Evolutionary conservation across 1,140 invertebrate species (phyloP), one percentile per base, ranked within the genome.

Genomic region (Musca vetustissima): DNA sequence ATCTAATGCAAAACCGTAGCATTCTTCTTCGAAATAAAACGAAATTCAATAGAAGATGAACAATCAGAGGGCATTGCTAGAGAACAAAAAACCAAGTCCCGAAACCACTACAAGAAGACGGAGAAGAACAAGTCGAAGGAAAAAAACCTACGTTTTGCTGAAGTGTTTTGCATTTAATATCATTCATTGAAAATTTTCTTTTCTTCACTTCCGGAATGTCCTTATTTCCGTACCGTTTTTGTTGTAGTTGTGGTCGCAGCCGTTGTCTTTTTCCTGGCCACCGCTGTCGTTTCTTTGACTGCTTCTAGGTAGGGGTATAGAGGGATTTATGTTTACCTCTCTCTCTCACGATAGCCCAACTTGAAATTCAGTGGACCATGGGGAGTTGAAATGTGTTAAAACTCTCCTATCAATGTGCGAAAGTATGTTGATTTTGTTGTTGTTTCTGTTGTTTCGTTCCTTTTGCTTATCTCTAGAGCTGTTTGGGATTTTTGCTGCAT

Each of bases 91-190:
- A 19, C 24, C 48, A 52, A 52, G 52, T 19, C 43, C 22, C 25
- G 36, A 65, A 65, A 50, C 36, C 6, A 43, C 36, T 11, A 7
- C 36, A 43, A 28, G 8, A 28, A 28, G 28, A n/a, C 9, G 28
- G 4, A 13, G 36, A 43, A 43, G 36, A 43, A 43, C 4, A 32
- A 32, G 28, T 32, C 28, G 28, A 4, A 32, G 28, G 28, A 13
- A 43, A 13, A 43, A 43, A 43, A 43, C 4, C 36, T 43, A 43
- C 36, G 36, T 43, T 43, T 43, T 43, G 36, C 11, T 43, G 36
- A 43, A 43, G 36, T 43, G 36, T 43, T 65, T 48, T 69, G 68
- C 68, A 69, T 69, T 69, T 69, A 69, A 69, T 69, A 64, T 69
- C 68, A 69, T 69, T 69, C 68, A 69, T 69, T 69, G 68, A 69